Evolutionary conservation across 2,113 vertebrate genomes (phyloP), one percentile per base, ranked within the genome.

Genomic region (Odocoileus hemionus): DNA sequence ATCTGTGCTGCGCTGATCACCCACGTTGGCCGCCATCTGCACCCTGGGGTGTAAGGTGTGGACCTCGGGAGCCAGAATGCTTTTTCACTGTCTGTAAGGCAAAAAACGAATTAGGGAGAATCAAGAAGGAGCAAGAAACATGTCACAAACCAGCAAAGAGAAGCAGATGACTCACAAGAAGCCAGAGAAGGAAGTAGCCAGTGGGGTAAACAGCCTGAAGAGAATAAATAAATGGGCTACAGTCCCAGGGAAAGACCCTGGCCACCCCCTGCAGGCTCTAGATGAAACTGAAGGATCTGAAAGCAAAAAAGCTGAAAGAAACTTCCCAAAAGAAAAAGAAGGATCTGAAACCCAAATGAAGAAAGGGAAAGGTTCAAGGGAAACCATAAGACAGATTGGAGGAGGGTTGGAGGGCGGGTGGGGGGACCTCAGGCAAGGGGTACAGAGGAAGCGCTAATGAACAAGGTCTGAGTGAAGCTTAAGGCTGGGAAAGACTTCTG

Each of bases 11-110:
- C 97, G 98, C 10, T 98, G 98, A 78, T 98, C 98, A 80, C 98
- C 98, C 95, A 98, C 97, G n/a, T 98, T 98, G 98, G 98, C 97
- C 67, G 98, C 97, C 98, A 98, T 98, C 86, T 95, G 97, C 96
- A 97, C 97, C 97, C 84, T 76, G 94, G 96, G 96, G 94, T 86
- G 17, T 52, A 79, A 82, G 47, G 85, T 58, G 50, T 85, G 96
- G 85, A 87, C 96, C 85, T 90, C 89, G 87, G 97, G 98, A 98
- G 95, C 97, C 97, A 97, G 97, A 57, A 64, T 97, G 92, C 85
- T 87, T 97, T 91, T 58, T 94, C 57, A 91, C 94, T 64, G 87
- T 92, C 89, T 96, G 8, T n/a, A 25, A 88, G 70, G 79, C 86
- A 93, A 95, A 79, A 30, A 19, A 45, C 1, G 1, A 45, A 30